phyloP scores from a whole-genome alignment of 2,888 invertebrate species.

The Nesidiocoris tenuis region DNA sequence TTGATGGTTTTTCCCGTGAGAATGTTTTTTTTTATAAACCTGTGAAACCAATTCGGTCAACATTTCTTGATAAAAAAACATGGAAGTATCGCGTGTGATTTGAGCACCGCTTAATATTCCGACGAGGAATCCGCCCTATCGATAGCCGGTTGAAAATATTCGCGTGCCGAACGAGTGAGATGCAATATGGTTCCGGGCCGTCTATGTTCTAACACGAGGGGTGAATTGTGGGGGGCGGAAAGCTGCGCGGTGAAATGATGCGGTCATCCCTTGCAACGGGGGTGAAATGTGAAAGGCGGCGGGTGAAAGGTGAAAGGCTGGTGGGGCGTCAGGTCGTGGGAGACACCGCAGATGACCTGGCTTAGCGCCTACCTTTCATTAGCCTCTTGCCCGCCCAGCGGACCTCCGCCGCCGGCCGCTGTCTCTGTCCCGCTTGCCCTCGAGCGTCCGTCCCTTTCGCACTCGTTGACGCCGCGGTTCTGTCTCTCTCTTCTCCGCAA shows the following conservation, averaged over 20 bases:
- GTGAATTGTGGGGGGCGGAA: constrained; percentile 2
- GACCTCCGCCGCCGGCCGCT: constrained; percentile 4
- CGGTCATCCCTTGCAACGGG: constrained; percentile 26
- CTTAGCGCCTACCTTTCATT: constrained; percentile 40
- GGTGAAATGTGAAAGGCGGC: constrained; percentile 13
- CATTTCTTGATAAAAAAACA: too few relatives aligned
- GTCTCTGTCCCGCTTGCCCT: constrained; percentile 11
- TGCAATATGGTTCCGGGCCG: background rate
- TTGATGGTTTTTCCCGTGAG: too few relatives aligned
- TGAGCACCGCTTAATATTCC: too few relatives aligned
- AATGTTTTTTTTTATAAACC: too few relatives aligned
- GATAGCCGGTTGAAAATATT: background rate
- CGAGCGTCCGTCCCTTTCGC: background rate
- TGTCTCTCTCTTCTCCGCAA: too few relatives aligned
- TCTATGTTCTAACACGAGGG: background rate
- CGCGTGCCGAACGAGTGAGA: background rate
- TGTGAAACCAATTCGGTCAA: too few relatives aligned
- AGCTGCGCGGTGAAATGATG: constrained; percentile 33
- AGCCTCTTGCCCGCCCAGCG: constrained; percentile 31
- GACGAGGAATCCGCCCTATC: too few relatives aligned
- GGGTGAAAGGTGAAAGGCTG: constrained; percentile 20
- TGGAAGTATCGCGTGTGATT: too few relatives aligned
- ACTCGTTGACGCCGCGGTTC: too few relatives aligned
- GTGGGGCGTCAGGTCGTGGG: constrained; percentile 28
- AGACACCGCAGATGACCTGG: constrained; percentile 37